These are phyloP conservation scores for Halcyon leucocephala DNA, from an alignment of 2,797 vertebrate genomes.

Conservation along the genomic window DNA sequence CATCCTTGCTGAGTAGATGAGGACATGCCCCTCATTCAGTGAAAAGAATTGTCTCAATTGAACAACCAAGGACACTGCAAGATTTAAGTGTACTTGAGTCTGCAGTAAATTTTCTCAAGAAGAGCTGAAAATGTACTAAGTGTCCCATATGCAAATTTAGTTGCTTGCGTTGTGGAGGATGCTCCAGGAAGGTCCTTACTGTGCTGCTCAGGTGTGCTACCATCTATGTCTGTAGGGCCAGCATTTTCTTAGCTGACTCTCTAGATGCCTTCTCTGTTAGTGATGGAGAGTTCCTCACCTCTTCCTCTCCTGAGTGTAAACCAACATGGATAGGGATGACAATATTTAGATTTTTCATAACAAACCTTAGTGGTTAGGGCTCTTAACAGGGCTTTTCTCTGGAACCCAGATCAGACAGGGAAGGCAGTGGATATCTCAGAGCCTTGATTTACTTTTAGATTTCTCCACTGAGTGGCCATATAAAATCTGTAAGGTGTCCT, in stretches of 20 bases:
- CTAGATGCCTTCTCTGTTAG: neutral
- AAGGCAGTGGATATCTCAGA: neutral
- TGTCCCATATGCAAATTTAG: neutral
- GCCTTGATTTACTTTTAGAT: neutral
- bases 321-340: neutral
- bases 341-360: neutral
- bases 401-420: neutral
- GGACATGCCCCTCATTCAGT: neutral
- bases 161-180: neutral
- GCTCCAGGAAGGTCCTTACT: neutral
- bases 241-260: neutral
- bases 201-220: neutral
- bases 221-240: neutral
- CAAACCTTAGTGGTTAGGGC: neutral
- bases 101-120: rapidly evolving
- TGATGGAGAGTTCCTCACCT: rapidly evolving
- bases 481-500: neutral
- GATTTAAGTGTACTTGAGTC: neutral
- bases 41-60: neutral
- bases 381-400: neutral
- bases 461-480: neutral
- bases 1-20: neutral
- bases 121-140: neutral
- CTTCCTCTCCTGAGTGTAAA: neutral
- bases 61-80: neutral